A percentile compares a stretch with the other conserved stretches of the same genome.
Evolutionary conservation across 2,888 invertebrate genomes (phyloP).

Genomic region (Drosophila parthenogenetica): DNA sequence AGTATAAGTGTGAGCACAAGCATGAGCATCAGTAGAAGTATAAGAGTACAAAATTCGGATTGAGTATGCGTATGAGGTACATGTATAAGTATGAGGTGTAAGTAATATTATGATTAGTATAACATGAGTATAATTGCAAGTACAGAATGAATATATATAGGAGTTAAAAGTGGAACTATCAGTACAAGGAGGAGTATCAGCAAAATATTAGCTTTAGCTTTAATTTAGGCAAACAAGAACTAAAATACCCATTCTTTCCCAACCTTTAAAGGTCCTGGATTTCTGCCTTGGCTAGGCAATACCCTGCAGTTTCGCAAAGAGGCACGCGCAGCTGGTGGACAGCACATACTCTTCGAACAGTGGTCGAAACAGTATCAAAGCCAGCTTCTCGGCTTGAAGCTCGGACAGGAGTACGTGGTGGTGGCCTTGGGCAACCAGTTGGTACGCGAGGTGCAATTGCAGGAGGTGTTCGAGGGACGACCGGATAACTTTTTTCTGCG

Average conservation of each 20-base stretch:
- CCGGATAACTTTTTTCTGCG: constrained; percentile 89
- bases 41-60: background rate
- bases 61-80: constrained; percentile 1
- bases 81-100: background rate
- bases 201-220: background rate
- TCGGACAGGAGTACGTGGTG: constrained; percentile 86
- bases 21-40: background rate
- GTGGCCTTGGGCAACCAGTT: constrained; percentile 86
- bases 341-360: constrained; percentile 86
- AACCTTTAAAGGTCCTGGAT: constrained; percentile 77
- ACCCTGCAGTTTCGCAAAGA: constrained; percentile 81
- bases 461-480: constrained; percentile 88
- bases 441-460: constrained; percentile 86
- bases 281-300: constrained; percentile 84
- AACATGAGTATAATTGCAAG: background rate
- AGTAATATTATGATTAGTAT: background rate
- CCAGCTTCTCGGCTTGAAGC: constrained; percentile 87
- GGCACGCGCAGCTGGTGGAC: constrained; percentile 85
- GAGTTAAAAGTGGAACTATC: background rate
- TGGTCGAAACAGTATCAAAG: constrained; percentile 86
- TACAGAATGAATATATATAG: background rate
- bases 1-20: constrained; percentile 1
- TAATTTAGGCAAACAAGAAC: too few species aligned
- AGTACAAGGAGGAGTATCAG: constrained; percentile 3
- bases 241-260: background rate